Conservation (phyloP, 2,113 vertebrate species). For the Nothobranchius kuhntae region DNA sequence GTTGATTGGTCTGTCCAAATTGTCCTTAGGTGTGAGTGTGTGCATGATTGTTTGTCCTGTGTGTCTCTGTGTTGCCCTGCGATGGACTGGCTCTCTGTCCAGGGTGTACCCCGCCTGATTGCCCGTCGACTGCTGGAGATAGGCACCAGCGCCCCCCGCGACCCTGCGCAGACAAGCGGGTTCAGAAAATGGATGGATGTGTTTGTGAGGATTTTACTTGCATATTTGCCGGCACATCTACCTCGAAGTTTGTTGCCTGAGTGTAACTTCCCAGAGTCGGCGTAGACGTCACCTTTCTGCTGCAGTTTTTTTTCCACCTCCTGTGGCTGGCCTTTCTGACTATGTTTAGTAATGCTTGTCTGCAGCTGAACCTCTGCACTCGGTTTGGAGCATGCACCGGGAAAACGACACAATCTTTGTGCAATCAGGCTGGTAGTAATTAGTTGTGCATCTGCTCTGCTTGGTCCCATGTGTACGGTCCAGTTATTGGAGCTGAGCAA, state of each 20-base stretch:
- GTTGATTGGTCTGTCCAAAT: no score
- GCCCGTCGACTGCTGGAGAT: no score
- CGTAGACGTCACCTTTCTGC: slow-evolving; percentile 35
- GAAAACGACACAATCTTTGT: slow-evolving; percentile 47
- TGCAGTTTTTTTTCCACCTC: slow-evolving; percentile 41
- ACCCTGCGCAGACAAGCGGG: no score
- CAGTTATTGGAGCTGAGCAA: slow-evolving; percentile 58
- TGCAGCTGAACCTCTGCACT: slow-evolving; percentile 51
- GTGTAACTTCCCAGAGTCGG: slow-evolving; percentile 21
- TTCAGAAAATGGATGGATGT: not conserved
- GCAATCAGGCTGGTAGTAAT: slow-evolving; percentile 62
- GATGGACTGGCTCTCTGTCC: no score
- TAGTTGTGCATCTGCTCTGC: slow-evolving; percentile 59
- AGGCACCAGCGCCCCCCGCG: no score
- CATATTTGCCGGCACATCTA: not conserved
- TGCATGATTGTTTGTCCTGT: no score
- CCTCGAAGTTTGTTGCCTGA: slow-evolving; percentile 1
- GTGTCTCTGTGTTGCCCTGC: no score
- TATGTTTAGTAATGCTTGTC: slow-evolving; percentile 61
- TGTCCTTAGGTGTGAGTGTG: no score
- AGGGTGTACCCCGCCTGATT: no score
- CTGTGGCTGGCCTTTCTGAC: slow-evolving; percentile 57
- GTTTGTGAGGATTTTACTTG: not conserved
- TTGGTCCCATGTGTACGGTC: slow-evolving; percentile 32
- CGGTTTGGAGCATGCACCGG: slow-evolving; percentile 48